Conservation (phyloP, 2,888 invertebrate species). For the Phymatocera aterrima region DNA sequence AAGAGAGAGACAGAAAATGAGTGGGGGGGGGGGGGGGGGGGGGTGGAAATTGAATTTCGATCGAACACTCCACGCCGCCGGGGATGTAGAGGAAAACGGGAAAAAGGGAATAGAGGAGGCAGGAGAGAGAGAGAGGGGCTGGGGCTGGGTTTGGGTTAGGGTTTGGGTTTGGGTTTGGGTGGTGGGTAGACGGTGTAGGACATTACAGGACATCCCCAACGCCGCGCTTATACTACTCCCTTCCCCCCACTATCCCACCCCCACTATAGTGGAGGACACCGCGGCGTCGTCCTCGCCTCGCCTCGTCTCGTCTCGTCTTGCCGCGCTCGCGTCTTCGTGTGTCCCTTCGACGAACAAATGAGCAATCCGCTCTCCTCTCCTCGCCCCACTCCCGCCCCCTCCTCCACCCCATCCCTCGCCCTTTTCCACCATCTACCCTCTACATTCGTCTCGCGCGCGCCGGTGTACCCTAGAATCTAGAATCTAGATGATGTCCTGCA, state of each 20-base stretch:
- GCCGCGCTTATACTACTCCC: not conserved
- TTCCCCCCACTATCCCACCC: not conserved
- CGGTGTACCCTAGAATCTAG: too few species aligned
- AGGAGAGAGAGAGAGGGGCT: conserved; percentile 42
- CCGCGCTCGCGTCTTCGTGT: conserved; percentile 52
- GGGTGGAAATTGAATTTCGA: conserved; percentile 74
- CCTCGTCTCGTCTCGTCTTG: conserved; percentile 59
- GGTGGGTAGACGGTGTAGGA: conserved; percentile 65
- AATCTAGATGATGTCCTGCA: conserved; percentile 71
- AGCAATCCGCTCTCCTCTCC: conserved; percentile 69
- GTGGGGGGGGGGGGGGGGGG: conserved; percentile 59
- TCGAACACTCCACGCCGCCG: conserved; percentile 67
- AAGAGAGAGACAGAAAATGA: conserved; percentile 27
- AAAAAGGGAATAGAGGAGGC: not conserved
- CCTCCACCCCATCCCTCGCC: conserved; percentile 47
- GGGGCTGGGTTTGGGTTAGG: conserved; percentile 41
- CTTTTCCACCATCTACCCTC: too few species aligned
- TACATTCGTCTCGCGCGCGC: too few species aligned
- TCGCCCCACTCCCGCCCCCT: conserved; percentile 62
- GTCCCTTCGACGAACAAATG: conserved; percentile 71
- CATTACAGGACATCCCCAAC: conserved; percentile 64
- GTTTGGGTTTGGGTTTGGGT: conserved; percentile 29
- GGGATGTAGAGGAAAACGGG: conserved; percentile 48
- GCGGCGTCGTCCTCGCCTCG: conserved; percentile 34
- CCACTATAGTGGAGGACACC: not conserved